phyloP scores from a whole-genome alignment of 35 echinoderm and acorn worm species.

The Strongylocentrotus purpuratus region DNA sequence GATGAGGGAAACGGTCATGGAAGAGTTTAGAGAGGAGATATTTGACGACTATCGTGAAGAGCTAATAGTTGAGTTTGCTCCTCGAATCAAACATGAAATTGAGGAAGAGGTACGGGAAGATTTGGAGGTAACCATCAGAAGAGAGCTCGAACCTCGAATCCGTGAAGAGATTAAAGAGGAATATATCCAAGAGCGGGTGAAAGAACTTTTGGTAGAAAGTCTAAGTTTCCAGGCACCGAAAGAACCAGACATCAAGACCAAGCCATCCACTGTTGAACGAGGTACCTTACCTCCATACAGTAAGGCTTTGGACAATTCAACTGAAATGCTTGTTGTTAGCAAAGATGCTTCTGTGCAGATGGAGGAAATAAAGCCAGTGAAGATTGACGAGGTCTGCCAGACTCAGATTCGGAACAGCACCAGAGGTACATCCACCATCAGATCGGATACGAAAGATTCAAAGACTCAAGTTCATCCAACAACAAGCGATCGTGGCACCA shows the following conservation, averaged over 20 bases:
- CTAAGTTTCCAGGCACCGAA: constrained; percentile 19
- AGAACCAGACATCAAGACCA: not conserved
- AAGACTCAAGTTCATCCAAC: constrained; percentile 58
- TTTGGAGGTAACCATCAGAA: constrained; percentile 49
- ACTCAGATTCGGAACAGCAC: not conserved
- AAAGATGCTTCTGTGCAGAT: constrained; percentile 14
- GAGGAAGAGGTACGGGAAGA: constrained; percentile 57
- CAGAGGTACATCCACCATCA: constrained; percentile 52
- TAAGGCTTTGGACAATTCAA: constrained; percentile 38
- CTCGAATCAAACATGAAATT: constrained; percentile 60
- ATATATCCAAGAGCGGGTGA: constrained; percentile 39
- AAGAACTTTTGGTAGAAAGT: constrained; percentile 40
- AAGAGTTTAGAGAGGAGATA: constrained; percentile 52
- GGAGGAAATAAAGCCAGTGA: constrained; percentile 10
- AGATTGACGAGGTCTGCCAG: constrained; percentile 43
- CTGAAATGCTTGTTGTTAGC: constrained; percentile 30
- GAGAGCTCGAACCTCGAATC: constrained; percentile 62
- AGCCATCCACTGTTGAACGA: constrained; percentile 21
- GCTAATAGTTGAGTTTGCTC: constrained; percentile 58
- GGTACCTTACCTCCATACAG: constrained; percentile 39
- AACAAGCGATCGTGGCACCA: constrained; percentile 55
- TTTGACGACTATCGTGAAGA: constrained; percentile 48
- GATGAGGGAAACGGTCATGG: constrained; percentile 46
- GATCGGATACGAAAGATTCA: constrained; percentile 31
- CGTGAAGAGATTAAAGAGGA: constrained; percentile 59